phyloP scores from a whole-genome alignment of 2,797 vertebrate genomes.

The Malurus leucopterus region DNA sequence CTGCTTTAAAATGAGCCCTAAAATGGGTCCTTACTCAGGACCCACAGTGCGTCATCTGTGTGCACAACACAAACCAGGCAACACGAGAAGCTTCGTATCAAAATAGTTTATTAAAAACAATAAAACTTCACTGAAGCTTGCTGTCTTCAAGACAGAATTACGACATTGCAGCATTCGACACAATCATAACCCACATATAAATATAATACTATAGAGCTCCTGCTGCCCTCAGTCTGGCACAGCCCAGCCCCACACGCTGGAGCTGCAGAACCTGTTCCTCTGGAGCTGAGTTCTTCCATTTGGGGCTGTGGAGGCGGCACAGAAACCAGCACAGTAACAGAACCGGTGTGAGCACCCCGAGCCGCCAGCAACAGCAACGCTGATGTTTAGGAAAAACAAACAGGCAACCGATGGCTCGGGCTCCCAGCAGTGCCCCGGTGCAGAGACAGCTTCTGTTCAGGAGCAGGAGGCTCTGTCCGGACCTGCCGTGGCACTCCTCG shows the following conservation, averaged over 20 bases:
- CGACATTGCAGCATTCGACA: slow-evolving; percentile 37
- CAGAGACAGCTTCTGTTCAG: neutral
- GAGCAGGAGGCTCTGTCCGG: neutral
- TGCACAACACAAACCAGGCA: neutral
- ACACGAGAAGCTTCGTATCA: slow-evolving; percentile 55
- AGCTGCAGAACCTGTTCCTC: slow-evolving; percentile 10
- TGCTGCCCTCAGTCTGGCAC: neutral
- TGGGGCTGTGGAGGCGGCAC: neutral
- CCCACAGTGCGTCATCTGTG: neutral
- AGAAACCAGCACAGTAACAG: neutral
- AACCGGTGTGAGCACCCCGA: neutral
- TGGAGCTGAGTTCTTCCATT: neutral
- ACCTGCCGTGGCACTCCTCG: neutral
- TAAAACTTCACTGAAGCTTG: slow-evolving; percentile 69
- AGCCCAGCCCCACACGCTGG: neutral
- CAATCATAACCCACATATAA: neutral
- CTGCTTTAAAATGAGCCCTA: neutral
- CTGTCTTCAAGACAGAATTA: slow-evolving; percentile 62
- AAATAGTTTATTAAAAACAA: slow-evolving; percentile 77
- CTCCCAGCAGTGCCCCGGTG: neutral
- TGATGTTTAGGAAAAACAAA: slow-evolving; percentile 30
- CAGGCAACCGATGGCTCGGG: neutral
- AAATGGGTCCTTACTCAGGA: neutral
- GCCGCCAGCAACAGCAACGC: neutral
- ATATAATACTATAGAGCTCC: slow-evolving; percentile 30